Evolutionary conservation across 2,797 vertebrate genomes (phyloP), one percentile per base, ranked within the genome.

Genomic region (Poecilia wingei): DNA sequence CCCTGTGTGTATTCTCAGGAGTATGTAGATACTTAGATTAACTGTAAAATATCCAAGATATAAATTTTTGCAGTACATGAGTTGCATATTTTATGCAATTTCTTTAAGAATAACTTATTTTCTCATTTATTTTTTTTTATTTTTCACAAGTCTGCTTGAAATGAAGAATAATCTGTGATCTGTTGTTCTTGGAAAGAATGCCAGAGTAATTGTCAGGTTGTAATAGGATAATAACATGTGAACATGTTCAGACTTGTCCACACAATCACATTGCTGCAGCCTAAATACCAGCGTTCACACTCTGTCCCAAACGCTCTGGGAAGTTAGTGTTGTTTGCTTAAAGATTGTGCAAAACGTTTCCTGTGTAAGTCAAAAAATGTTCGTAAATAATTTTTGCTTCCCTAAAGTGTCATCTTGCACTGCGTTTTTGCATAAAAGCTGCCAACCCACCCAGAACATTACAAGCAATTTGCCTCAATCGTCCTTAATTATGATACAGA

Each of bases 401-500:
- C 16, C 49, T 76, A 71, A 77, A 78, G 71, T 47, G 53, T 83
- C 83, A 86, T 84, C 84, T 84, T 88, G 88, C 76, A 72, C 76
- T 87, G 77, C 75, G 85, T 93, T 89, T 59, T 84, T 74, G 87
- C 88, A 90, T 89, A 79, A 90, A 92, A 91, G 85, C 85, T 71
- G 86, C 53, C 89, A 92, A 79, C 82, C 86, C 81, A 86, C 83
- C 81, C 90, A 89, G 90, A 95, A 93, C 91, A 93, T 93, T 86
- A 91, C 87, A 76, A 89, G 89, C 90, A 92, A 91, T 93, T 94
- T 93, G 86, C 90, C 84, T 84, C 90, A 91, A 91, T 94, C 90
- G 84, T 88, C 80, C 79, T 89, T 89, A 93, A 93, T 94, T 94
- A 93, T 91, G 93, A 93, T 94, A 92, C 84, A 91, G 82, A 94